phyloP scores from a whole-genome alignment of 2,113 vertebrate genomes.

The Gopherus flavomarginatus region DNA sequence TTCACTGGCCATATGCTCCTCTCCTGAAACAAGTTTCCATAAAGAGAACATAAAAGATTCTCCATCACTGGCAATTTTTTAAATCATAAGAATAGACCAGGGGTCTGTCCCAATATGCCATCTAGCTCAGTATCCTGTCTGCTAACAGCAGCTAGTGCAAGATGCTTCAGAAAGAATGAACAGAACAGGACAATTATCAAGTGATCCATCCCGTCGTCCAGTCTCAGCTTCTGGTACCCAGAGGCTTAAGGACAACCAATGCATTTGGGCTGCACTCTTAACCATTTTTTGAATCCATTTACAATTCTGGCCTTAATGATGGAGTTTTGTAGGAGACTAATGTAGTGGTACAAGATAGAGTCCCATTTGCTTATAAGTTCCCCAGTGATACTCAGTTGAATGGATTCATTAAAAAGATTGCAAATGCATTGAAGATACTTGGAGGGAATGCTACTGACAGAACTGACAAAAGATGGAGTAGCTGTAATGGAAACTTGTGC shows the following conservation, averaged over 20 bases:
- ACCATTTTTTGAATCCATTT: background rate
- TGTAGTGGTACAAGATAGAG: slow-evolving; percentile 92
- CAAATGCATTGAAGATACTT: slow-evolving; percentile 95
- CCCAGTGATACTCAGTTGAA: slow-evolving; percentile 92
- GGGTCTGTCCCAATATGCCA: background rate
- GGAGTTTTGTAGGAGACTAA: slow-evolving; percentile 86
- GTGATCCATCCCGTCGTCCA: background rate
- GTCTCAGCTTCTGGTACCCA: background rate
- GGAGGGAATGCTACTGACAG: slow-evolving; percentile 95
- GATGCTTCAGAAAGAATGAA: background rate
- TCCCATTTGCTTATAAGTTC: slow-evolving; percentile 97
- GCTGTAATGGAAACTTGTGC: slow-evolving; percentile 98
- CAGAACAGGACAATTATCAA: background rate
- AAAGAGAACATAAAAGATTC: background rate
- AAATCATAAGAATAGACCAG: background rate
- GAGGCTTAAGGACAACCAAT: background rate
- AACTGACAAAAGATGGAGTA: slow-evolving; percentile 95
- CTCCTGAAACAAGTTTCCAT: background rate
- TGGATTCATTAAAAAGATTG: slow-evolving; percentile 95
- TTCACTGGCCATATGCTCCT: background rate
- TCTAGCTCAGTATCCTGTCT: background rate
- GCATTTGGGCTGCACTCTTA: background rate
- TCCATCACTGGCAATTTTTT: background rate
- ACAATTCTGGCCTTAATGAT: background rate
- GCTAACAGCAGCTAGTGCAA: background rate